phyloP scores from a whole-genome alignment of 2,797 vertebrate genomes.

The Lagorchestes hirsutus region DNA sequence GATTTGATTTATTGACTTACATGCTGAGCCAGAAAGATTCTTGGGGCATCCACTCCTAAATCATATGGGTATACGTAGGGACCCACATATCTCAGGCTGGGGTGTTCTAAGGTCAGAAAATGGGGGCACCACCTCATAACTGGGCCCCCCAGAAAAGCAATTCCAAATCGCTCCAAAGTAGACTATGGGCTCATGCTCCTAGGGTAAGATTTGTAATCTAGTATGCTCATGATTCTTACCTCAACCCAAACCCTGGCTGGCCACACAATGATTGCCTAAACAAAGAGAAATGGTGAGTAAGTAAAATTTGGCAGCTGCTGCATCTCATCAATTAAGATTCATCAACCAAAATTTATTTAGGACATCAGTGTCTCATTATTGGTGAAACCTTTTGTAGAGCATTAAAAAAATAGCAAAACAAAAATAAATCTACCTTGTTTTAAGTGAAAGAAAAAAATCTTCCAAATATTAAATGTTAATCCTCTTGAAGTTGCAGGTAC shows the following conservation, averaged over 20 bases:
- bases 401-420: not conserved
- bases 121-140: no score
- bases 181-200: not conserved
- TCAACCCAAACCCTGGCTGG: not conserved
- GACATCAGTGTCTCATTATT: conserved; percentile 46
- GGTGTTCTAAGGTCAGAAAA: not conserved
- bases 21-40: not conserved
- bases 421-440: conserved; percentile 17
- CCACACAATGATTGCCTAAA: not conserved
- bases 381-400: conserved; percentile 38
- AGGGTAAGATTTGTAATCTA: not conserved
- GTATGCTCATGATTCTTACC: conserved; percentile 7
- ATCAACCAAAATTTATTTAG: conserved; percentile 9
- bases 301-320: not conserved
- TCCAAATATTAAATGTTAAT: not conserved
- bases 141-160: not conserved
- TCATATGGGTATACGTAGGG: not conserved
- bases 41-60: not conserved
- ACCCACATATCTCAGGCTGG: not conserved
- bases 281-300: not conserved
- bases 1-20: not conserved
- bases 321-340: not conserved
- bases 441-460: conserved; percentile 37
- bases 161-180: not conserved
- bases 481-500: not conserved